Conservation (phyloP, 2,888 invertebrate genomes). For the Emmelina monodactyla region DNA sequence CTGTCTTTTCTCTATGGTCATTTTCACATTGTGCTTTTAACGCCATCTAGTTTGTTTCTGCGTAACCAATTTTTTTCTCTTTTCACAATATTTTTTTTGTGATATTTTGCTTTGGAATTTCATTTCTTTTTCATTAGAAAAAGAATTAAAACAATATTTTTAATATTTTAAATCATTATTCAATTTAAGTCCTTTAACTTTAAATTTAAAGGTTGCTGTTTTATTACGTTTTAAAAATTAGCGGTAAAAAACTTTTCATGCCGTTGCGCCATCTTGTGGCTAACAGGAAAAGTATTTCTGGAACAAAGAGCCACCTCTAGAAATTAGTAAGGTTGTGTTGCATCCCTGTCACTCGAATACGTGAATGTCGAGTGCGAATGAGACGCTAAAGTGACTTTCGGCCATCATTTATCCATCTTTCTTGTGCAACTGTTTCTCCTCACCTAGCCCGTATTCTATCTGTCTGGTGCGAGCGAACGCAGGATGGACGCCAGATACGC, state of each 20-base stretch:
- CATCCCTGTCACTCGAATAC: conserved; percentile 39
- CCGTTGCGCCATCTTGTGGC: conserved; percentile 37
- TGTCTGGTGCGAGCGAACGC: conserved; percentile 62
- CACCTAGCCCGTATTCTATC: conserved; percentile 62
- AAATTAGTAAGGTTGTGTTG: conserved; percentile 59
- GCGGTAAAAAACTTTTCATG: conserved; percentile 16
- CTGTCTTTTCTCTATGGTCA: no score
- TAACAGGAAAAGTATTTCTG: conserved; percentile 26
- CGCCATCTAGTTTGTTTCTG: no score
- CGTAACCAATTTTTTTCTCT: no score
- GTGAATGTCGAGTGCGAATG: conserved; percentile 28
- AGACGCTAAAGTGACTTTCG: conserved; percentile 46
- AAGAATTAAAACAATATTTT: no score
- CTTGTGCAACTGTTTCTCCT: conserved; percentile 66
- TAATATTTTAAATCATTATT: no score
- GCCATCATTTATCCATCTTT: conserved; percentile 64
- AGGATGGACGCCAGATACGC: conserved; percentile 66
- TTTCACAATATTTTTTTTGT: no score
- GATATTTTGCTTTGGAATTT: no score
- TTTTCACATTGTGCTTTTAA: no score
- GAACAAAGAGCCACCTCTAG: conserved; percentile 61
- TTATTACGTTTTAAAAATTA: no score
- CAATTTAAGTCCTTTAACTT: no score
- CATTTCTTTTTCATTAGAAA: no score
- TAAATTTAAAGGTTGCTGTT: no score